Evolutionary conservation across 2,797 vertebrate species (phyloP), one percentile per base, ranked within the genome.

Genomic region (Clarias platycephalus): DNA sequence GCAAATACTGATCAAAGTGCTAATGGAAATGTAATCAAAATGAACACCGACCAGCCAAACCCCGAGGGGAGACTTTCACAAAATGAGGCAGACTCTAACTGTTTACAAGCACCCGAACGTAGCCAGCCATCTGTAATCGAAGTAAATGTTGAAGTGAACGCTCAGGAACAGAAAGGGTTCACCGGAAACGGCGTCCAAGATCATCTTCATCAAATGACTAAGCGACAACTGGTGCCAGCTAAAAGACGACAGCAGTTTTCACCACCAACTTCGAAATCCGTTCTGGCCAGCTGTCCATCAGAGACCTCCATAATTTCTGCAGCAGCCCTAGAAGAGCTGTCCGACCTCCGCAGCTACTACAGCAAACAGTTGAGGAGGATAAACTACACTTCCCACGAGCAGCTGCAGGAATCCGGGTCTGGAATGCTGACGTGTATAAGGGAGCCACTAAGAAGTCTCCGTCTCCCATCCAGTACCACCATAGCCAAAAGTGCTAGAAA

Each of bases 321-420:
- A 18, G 91, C 90, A 3, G 92, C 93, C 0, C 91, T 91, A 0
- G 92, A 95, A 84, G 94, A 95, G 85, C 92, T 95, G 28, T 90
- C 88, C 5, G 87, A 95, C 83, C 91, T 95, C 28, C 92, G 87
- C 76, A 92, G 90, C 82, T 94, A 94, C 86, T 95, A 95, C 88
- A 93, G 90, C 87, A 91, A 89, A 34, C 94, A 95, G 89, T 91
- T 95, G 31, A 86, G 90, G 70, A 91, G 91, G 34, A 96, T 95
- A 4, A 92, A 96, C 90, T 90, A 94, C 87, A 87, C 93, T 79
- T 95, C 94, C 89, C 93, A 94, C 53, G 95, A 95, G 71, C 88
- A 90, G 83, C 87, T 95, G 86, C 93, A 93, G 28, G 88, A 86
- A 81, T 87, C 91, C 0, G 37, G 93, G 26, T 84, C 92, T 0